Evolutionary conservation across 2,113 vertebrate species (phyloP).

Genomic region (Aegotheles bennettii): DNA sequence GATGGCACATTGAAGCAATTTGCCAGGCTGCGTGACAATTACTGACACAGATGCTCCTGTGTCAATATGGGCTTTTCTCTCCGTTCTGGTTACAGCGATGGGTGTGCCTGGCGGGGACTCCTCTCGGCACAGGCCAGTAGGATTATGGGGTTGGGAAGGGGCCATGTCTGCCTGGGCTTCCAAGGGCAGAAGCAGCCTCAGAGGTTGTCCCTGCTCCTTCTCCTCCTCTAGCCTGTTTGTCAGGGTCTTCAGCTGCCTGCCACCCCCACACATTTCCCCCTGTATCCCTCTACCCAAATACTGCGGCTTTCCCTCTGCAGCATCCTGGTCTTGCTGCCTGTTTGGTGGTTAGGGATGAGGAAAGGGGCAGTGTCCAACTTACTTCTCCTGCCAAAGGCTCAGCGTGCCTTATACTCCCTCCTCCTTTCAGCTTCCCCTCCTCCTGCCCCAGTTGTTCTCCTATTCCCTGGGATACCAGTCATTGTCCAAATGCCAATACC

Average conservation of each 20-base stretch:
- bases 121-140: conserved; percentile 28
- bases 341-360: neutral
- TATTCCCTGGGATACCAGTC: neutral
- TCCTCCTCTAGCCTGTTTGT: neutral
- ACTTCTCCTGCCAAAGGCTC: neutral
- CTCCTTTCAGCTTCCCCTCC: neutral
- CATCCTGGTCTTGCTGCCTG: neutral
- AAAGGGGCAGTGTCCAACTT: neutral
- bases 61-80: conserved; percentile 66
- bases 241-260: neutral
- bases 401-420: neutral
- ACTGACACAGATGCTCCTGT: conserved; percentile 69
- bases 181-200: neutral
- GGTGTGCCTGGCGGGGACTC: conserved; percentile 60
- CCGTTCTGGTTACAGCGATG: conserved; percentile 31
- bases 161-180: conserved; percentile 21
- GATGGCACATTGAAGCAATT: conserved; percentile 49
- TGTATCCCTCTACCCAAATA: neutral
- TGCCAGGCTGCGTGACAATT: conserved; percentile 57
- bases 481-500: neutral
- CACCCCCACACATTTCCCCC: neutral
- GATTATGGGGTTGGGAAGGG: conserved; percentile 45
- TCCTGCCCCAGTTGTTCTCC: neutral
- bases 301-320: neutral
- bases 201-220: neutral